Conservation (phyloP, 2,797 vertebrate genomes). For the Lerista edwardsae region DNA sequence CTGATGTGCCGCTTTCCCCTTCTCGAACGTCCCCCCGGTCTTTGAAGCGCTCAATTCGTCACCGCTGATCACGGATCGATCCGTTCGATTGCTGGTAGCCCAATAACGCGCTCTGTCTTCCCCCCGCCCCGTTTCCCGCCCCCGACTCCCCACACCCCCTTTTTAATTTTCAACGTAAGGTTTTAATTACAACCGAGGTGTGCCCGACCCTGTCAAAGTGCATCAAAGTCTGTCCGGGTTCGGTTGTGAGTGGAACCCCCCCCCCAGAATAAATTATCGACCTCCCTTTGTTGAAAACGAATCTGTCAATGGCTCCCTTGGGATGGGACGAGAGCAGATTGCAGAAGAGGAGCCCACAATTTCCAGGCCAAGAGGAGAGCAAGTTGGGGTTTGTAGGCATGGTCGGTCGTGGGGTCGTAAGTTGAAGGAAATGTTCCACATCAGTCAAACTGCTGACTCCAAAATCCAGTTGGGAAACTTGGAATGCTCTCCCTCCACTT, state of each 20-base stretch:
- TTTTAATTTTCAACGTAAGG: slow-evolving; percentile 71
- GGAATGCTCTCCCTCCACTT: too few species aligned
- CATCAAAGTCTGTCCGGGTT: slow-evolving; percentile 60
- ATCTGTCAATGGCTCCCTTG: slow-evolving; percentile 68
- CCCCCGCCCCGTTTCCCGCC: too few species aligned
- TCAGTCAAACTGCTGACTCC: too few species aligned
- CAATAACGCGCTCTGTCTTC: slow-evolving; percentile 7
- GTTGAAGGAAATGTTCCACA: too few species aligned
- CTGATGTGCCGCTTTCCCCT: slow-evolving; percentile 47
- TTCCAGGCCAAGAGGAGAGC: not conserved
- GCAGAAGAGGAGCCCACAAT: not conserved
- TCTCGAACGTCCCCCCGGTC: slow-evolving; percentile 4
- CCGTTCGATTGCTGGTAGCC: slow-evolving; percentile 37
- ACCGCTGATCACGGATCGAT: slow-evolving; percentile 55
- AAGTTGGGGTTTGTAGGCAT: not conserved
- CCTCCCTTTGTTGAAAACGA: slow-evolving; percentile 64
- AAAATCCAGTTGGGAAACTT: too few species aligned
- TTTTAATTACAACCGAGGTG: slow-evolving; percentile 76
- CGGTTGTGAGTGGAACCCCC: slow-evolving; percentile 55
- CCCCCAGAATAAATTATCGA: slow-evolving; percentile 74
- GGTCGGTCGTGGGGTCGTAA: too few species aligned
- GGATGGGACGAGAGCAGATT: not conserved
- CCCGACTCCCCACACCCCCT: not conserved
- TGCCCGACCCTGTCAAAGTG: slow-evolving; percentile 68
- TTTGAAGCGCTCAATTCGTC: slow-evolving; percentile 50